Conservation (phyloP, 92 coral and sea anemone genomes). For the Muricea muricata region DNA sequence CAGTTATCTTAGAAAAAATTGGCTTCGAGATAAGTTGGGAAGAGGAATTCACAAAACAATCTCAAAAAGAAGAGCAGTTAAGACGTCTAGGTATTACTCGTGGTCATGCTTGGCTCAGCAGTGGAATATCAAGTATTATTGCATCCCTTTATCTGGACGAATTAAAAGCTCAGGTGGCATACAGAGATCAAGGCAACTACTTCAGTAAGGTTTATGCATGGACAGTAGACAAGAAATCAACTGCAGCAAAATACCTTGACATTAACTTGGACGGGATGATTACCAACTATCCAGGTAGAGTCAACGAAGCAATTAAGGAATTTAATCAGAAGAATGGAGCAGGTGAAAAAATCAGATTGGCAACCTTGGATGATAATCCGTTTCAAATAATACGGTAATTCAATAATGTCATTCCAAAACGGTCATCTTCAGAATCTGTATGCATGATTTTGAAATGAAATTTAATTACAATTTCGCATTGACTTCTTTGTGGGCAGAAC, state of each 20-base stretch:
- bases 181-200: slow-evolving; percentile 49
- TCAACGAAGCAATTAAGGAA: slow-evolving; percentile 29
- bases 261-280: slow-evolving; percentile 48
- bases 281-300: slow-evolving; percentile 29
- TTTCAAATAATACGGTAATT: neutral
- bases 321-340: neutral
- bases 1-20: slow-evolving; percentile 34
- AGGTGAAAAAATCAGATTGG: slow-evolving; percentile 32
- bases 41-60: neutral
- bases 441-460: too few species aligned
- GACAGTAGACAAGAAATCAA: slow-evolving; percentile 33
- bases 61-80: neutral
- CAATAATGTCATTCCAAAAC: too few species aligned
- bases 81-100: slow-evolving; percentile 39
- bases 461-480: too few species aligned
- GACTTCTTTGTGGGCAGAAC: too few species aligned
- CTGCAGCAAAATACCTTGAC: slow-evolving; percentile 31
- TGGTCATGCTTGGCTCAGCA: slow-evolving; percentile 57
- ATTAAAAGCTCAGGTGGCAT: slow-evolving; percentile 18
- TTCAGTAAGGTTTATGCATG: slow-evolving; percentile 50
- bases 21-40: slow-evolving; percentile 42
- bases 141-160: neutral
- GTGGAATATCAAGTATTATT: slow-evolving; percentile 30
- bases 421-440: too few species aligned
- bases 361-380: slow-evolving; percentile 58